Conservation (phyloP, 1,140 invertebrate species). For the Trichonephila clavipes region DNA sequence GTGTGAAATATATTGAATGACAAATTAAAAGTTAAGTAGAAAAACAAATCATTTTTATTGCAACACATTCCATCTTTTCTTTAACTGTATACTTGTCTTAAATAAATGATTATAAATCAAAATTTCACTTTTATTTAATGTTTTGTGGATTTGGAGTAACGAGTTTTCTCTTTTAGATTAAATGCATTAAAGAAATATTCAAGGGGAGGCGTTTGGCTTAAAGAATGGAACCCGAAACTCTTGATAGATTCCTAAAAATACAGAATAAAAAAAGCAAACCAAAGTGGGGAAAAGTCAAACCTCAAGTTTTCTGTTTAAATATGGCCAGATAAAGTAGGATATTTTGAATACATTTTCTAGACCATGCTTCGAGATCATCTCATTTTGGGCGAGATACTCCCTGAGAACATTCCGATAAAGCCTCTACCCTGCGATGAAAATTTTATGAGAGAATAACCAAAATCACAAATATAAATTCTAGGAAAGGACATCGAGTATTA, state of each 20-base stretch:
- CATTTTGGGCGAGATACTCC: not conserved
- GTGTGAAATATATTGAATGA: too few relatives aligned
- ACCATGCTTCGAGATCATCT: not conserved
- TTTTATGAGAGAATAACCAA: constrained; percentile 56
- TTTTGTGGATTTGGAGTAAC: not conserved
- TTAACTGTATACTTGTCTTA: not conserved
- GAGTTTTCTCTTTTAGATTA: not conserved
- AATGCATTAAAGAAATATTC: not conserved
- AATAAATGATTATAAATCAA: not conserved
- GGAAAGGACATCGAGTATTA: constrained; percentile 59
- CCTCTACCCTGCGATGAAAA: constrained; percentile 29
- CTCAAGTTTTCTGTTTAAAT: constrained; percentile 57
- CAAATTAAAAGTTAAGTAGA: too few relatives aligned
- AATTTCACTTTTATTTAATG: not conserved
- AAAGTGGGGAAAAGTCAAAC: constrained; percentile 10
- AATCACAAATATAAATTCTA: constrained; percentile 51
- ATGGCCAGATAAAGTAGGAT: not conserved
- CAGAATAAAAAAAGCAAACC: not conserved
- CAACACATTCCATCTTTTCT: too few relatives aligned
- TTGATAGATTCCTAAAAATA: not conserved
- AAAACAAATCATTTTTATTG: too few relatives aligned
- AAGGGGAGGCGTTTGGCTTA: not conserved
- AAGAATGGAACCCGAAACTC: not conserved
- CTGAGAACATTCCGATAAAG: not conserved
- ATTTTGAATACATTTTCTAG: constrained; percentile 13